Evolutionary conservation across 30 jellyfish, hydroid and myxozoan species (phyloP), one percentile per base, ranked within the genome.

Genomic region (Aurelia sp.): DNA sequence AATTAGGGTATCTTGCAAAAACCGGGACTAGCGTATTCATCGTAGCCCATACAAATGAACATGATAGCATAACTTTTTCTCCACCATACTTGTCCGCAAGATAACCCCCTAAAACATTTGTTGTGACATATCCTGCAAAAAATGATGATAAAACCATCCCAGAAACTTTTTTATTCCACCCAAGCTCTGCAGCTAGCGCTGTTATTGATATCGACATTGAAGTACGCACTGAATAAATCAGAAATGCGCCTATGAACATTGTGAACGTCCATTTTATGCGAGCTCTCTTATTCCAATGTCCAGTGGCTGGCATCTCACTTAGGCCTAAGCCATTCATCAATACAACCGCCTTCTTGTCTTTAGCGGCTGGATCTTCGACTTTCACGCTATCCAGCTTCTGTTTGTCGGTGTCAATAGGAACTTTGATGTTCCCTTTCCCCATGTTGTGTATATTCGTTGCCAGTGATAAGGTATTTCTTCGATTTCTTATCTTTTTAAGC

Each of bases 81-180:
- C 99, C 99, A 13, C 97, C 95, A 82, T 78, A 96, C 50, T 92
- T 72, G 66, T 95, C 99, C 2, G 99, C 99, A 3, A 95, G 86
- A 76, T 89, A 90, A 19, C 99, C 99, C 5, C 99, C 99, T 6
- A 90, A 73, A 20, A 95, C 79, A 59, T 95, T 89, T n/a, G 99
- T 90, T 18, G 97, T 86, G 40, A 95, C 93, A 77, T 95, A 95
- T 3, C 99, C 99, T 79, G 97, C 97, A 69, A 95, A 95, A 66
- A 95, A 95, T 12, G 99, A 96, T 10, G 99, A 95, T 53, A 95
- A 79, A 13, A 96, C 99, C 96, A 95, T 95, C 22, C 99, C 99
- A 0, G 99, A 89, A 3, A 90, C 90, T 62, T 95, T 96, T 77
- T 95, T 95, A 61, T 82, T 95, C 99, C 99, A 95, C n/a, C 99